A percentile compares a stretch with the other conserved stretches of the same genome.
Evolutionary conservation across 2,797 vertebrate species (phyloP).

Genomic region (Salarias fasciatus): DNA sequence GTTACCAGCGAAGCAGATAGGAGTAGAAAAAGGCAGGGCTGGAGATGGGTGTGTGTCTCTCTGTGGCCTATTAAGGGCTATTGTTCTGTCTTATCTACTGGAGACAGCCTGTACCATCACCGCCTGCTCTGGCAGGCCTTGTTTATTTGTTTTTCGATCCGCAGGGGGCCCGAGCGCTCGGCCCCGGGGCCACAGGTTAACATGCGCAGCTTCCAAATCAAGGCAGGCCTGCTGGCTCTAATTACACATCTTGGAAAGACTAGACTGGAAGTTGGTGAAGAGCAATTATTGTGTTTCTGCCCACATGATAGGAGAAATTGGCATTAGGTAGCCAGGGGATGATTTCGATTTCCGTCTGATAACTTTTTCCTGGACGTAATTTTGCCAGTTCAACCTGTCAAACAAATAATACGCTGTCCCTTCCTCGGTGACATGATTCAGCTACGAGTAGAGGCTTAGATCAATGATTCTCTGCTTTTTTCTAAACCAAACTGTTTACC

Average conservation of each 20-base stretch:
- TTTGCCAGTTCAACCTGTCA: too few species aligned
- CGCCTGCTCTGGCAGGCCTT: slow-evolving; percentile 60
- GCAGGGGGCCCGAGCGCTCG: slow-evolving; percentile 39
- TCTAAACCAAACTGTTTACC: too few species aligned
- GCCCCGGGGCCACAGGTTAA: slow-evolving; percentile 77
- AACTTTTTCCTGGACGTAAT: slow-evolving; percentile 1
- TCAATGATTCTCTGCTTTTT: too few species aligned
- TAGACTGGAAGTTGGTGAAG: slow-evolving; percentile 14
- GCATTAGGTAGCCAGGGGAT: background rate
- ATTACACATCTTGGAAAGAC: slow-evolving; percentile 48
- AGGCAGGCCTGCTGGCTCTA: slow-evolving; percentile 34
- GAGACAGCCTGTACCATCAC: slow-evolving; percentile 76
- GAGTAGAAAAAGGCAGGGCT: slow-evolving; percentile 59
- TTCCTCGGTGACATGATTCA: too few species aligned
- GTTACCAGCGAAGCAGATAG: slow-evolving; percentile 75
- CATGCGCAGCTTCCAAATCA: slow-evolving; percentile 60
- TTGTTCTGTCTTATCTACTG: slow-evolving; percentile 89
- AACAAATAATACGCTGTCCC: too few species aligned
- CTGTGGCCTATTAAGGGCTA: slow-evolving; percentile 85
- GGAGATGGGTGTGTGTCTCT: slow-evolving; percentile 77
- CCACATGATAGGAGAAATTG: slow-evolving; percentile 2
- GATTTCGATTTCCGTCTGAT: slow-evolving; percentile 8
- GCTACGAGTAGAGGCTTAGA: too few species aligned
- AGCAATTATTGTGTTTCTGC: slow-evolving; percentile 21
- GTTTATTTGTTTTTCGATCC: slow-evolving; percentile 67